These are phyloP conservation scores for Zaprionus ghesquierei DNA, from an alignment of 1,140 invertebrate genomes.

Conservation along the genomic window DNA sequence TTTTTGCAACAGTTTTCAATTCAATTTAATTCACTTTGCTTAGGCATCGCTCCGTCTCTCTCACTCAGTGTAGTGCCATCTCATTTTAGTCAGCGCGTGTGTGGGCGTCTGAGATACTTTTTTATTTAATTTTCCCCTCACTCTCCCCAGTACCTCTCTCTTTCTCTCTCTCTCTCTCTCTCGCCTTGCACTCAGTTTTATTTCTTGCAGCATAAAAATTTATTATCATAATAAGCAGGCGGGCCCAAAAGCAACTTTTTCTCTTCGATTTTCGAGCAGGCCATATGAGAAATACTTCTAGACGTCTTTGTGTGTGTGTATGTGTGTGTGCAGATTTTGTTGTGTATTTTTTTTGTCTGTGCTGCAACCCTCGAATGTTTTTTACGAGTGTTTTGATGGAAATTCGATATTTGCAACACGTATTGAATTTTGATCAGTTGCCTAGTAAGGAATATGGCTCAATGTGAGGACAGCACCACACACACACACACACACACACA, in stretches of 20 bases:
- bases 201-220: constrained; percentile 74
- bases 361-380: constrained; percentile 65
- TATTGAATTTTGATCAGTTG: constrained; percentile 78
- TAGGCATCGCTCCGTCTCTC: background rate
- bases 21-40: constrained; percentile 78
- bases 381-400: constrained; percentile 77
- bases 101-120: constrained; percentile 59
- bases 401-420: constrained; percentile 80
- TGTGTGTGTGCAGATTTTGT: background rate
- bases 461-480: no score
- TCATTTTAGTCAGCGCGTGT: constrained; percentile 1
- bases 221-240: constrained; percentile 77
- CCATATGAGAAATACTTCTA: constrained; percentile 33
- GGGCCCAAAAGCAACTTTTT: constrained; percentile 23
- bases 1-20: constrained; percentile 69
- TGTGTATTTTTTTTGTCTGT: constrained; percentile 11
- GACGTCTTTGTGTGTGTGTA: background rate
- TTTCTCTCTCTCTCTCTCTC: background rate
- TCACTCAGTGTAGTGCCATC: background rate
- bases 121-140: constrained; percentile 70
- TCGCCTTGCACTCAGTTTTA: constrained; percentile 58
- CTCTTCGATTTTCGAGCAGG: constrained; percentile 14
- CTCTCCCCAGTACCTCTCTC: no score
- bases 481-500: background rate
- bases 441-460: constrained; percentile 63